Conservation (phyloP, 2,113 vertebrate genomes). For the Mastomys natalensis region DNA sequence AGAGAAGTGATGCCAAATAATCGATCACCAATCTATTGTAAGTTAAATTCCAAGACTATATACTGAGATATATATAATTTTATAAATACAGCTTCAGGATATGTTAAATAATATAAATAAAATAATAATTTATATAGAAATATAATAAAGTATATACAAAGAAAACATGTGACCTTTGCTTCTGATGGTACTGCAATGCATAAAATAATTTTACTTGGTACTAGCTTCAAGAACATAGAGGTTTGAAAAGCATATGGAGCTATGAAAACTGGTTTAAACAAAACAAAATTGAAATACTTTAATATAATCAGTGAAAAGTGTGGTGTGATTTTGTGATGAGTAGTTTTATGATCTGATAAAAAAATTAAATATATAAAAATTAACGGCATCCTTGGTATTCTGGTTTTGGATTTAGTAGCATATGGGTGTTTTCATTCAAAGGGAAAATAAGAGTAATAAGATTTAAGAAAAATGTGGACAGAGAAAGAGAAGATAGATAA, state of each 20-base stretch:
- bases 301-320: conserved; percentile 27
- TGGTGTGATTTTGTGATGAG: conserved; percentile 27
- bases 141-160: neutral
- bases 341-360: conserved; percentile 49
- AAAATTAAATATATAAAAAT: conserved; percentile 2
- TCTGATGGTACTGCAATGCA: neutral
- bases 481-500: neutral
- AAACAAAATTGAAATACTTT: conserved; percentile 50
- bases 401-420: neutral
- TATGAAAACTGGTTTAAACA: conserved; percentile 17
- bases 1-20: neutral
- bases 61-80: neutral
- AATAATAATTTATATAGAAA: neutral
- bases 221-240: neutral
- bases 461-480: neutral
- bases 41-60: neutral
- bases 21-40: neutral
- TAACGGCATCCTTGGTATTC: neutral
- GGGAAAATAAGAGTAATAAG: neutral
- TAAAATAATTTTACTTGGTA: conserved; percentile 29
- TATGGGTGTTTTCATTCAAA: neutral
- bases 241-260: conserved; percentile 24
- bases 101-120: neutral
- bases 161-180: neutral
- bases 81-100: neutral